Conservation (phyloP, 2,797 vertebrate species). For the Syngnathus acus region DNA sequence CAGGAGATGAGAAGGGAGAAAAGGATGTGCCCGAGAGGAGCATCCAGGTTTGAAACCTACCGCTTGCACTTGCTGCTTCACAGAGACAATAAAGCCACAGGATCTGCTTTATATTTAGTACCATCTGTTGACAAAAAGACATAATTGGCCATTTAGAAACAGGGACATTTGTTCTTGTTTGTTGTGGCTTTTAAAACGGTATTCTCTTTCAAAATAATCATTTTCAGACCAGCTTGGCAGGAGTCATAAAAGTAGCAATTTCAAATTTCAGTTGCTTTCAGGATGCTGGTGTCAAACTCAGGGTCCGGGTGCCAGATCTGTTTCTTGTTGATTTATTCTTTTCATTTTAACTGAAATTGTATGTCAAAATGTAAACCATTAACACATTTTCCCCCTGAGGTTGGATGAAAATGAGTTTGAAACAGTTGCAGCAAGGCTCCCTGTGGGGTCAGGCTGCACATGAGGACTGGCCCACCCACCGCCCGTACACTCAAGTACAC, state of each 20-base stretch:
- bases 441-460: constrained; percentile 47
- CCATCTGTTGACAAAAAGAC: constrained; percentile 75
- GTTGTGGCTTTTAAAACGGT: background rate
- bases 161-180: background rate
- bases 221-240: background rate
- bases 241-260: background rate
- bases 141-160: background rate
- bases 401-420: background rate
- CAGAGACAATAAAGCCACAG: constrained; percentile 83
- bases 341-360: background rate
- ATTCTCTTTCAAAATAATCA: background rate
- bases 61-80: constrained; percentile 64
- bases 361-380: no score
- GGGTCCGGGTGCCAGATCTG: background rate
- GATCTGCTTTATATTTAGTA: constrained; percentile 81
- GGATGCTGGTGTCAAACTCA: constrained; percentile 27
- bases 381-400: background rate
- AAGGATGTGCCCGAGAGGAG: background rate
- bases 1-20: background rate
- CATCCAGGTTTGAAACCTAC: constrained; percentile 45
- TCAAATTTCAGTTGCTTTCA: constrained; percentile 21
- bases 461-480: constrained; percentile 26
- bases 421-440: constrained; percentile 21
- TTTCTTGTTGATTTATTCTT: background rate
- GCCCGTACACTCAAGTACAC: constrained; percentile 7